Conservation (phyloP, 1,140 invertebrate species). For the Aphelenchoides besseyi region DNA sequence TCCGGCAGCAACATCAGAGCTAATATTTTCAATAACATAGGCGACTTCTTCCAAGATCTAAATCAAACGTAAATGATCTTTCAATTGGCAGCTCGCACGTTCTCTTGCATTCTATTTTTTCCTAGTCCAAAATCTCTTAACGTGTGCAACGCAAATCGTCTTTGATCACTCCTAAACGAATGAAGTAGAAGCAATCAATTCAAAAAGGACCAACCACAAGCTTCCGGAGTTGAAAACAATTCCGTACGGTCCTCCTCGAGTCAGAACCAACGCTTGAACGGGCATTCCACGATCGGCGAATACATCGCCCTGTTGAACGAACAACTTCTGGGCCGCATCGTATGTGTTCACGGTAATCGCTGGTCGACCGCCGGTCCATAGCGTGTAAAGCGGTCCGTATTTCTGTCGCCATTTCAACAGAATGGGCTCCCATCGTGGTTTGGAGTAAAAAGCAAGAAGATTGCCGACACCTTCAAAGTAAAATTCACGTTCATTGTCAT, state of each 20-base stretch:
- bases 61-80: not conserved
- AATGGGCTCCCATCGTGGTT: not conserved
- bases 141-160: not conserved
- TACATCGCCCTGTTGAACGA: conserved; percentile 32
- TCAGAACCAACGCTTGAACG: not conserved
- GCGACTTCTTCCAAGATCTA: not conserved
- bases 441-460: not conserved
- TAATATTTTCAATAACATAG: not conserved
- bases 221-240: not conserved
- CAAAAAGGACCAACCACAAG: too few species aligned
- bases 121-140: not conserved
- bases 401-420: conserved; percentile 24
- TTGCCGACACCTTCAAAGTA: too few species aligned
- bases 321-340: conserved; percentile 29
- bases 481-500: too few species aligned
- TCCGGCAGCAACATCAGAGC: not conserved
- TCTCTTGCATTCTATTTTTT: not conserved
- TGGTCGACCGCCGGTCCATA: conserved; percentile 22
- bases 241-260: conserved; percentile 5
- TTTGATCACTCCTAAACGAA: not conserved
- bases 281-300: conserved; percentile 28
- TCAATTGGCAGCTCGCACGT: too few species aligned
- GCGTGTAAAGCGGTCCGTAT: conserved; percentile 35
- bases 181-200: too few species aligned
- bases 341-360: conserved; percentile 24